phyloP scores from a whole-genome alignment of 2,113 vertebrate species.

The Ranitomeya variabilis region DNA sequence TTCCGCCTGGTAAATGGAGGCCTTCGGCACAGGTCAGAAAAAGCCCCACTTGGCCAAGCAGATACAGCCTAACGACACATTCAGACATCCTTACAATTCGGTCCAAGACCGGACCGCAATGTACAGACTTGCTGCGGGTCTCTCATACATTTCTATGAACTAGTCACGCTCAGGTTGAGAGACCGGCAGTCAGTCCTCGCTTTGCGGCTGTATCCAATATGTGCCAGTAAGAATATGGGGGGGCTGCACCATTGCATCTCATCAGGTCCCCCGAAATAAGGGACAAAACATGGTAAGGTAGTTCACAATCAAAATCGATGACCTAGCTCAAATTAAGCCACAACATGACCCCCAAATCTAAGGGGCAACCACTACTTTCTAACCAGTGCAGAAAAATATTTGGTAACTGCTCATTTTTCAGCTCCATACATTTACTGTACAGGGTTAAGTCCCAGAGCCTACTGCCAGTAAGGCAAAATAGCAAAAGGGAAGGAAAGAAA shows the following conservation, averaged over 20 bases:
- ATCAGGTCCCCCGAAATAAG: not conserved
- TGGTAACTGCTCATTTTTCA: conserved; percentile 9
- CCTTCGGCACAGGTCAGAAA: too few relatives aligned
- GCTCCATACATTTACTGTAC: conserved; percentile 1
- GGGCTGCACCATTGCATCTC: not conserved
- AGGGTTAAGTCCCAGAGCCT: conserved; percentile 53
- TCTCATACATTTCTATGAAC: too few relatives aligned
- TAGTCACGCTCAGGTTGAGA: too few relatives aligned
- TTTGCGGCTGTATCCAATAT: not conserved
- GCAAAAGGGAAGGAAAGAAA: conserved; percentile 73
- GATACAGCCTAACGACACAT: too few relatives aligned
- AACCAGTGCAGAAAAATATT: conserved; percentile 20
- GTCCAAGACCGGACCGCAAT: too few relatives aligned
- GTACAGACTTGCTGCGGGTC: too few relatives aligned
- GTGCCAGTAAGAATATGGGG: not conserved
- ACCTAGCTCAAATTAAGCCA: not conserved
- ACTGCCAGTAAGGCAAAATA: conserved; percentile 71
- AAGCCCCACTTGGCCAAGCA: too few relatives aligned
- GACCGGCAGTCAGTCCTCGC: too few relatives aligned
- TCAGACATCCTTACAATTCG: too few relatives aligned
- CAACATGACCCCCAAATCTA: not conserved
- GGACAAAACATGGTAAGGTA: not conserved
- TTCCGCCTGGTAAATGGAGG: too few relatives aligned
- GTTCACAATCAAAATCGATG: not conserved
- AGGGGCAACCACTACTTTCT: not conserved